Evolutionary conservation across 2,113 vertebrate species (phyloP), one percentile per base, ranked within the genome.

Genomic region (Silurus meridionalis): DNA sequence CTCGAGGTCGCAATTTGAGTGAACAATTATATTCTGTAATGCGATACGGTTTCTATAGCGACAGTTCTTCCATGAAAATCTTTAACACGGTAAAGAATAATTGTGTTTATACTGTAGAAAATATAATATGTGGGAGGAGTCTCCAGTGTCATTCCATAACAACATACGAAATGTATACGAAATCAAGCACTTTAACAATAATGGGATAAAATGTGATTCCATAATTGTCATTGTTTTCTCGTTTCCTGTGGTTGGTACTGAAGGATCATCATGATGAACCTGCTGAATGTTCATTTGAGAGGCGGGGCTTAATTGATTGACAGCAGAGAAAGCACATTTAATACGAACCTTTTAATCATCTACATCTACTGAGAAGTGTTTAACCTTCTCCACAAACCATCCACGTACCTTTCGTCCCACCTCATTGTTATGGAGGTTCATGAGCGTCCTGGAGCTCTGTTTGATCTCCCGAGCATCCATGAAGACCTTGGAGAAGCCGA

Each of bases 341-440:
- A 72, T 10, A 72, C 21, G 8, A 72, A 48, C 37, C 66, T 11
- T 58, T 58, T 17, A 15, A 13, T 11, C 17, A 3, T 57, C 46
- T 79, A 23, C 21, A 69, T 37, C 37, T 37, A 37, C 37, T 37
- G 37, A 37, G 37, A 37, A 37, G 37, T 37, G 57, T 58, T 58
- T 17, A 15, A 13, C 13, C 17, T 5, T 57, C 46, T 79, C n/a
- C 21, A 69, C 25, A 0, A 37, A n/a, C 84, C 69, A 9, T 50
- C 58, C 7, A 87, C 93, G 86, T 95, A 99, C 98, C 97, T 99
- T 99, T 6, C 98, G 94, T 89, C 98, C 98, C 0, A 97, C 97
- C 92, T 99, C 97, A 0, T 99, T 99, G 90, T 99, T 99, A 93
- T 99, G 98, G 80, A 99, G 95, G 94, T 99, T 99, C 98, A 99